phyloP scores from a whole-genome alignment of 1,140 invertebrate species.

The Tetragonula clypearis region DNA sequence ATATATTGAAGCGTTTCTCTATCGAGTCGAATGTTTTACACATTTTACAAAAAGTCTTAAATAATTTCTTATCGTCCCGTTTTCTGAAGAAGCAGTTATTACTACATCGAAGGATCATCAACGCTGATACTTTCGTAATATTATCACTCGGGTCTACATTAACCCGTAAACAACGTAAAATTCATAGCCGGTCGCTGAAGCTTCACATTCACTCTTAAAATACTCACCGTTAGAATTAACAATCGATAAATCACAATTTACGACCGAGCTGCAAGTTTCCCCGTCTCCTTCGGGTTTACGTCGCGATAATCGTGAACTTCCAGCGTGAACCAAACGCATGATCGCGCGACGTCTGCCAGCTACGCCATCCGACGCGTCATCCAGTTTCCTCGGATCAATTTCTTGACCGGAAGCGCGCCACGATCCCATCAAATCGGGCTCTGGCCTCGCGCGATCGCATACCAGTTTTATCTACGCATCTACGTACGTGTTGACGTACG shows the following conservation, averaged over 20 bases:
- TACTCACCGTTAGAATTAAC: not conserved
- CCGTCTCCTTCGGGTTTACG: not conserved
- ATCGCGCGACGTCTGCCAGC: not conserved
- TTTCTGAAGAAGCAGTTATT: not conserved
- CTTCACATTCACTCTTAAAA: not conserved
- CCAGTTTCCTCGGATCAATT: constrained; percentile 21
- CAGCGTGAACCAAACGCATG: not conserved
- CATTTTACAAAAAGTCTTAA: not conserved
- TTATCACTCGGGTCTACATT: not conserved
- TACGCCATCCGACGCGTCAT: not conserved
- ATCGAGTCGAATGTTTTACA: too few species aligned
- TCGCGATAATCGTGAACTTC: not conserved
- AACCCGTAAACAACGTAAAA: not conserved
- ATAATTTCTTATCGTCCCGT: not conserved
- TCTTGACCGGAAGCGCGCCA: constrained; percentile 26
- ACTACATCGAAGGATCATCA: not conserved
- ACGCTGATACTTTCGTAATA: not conserved
- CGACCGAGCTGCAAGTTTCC: not conserved
- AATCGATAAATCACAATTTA: not conserved
- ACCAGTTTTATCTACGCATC: constrained; percentile 63
- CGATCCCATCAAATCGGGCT: not conserved
- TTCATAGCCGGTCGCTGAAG: not conserved
- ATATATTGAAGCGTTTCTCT: not conserved
- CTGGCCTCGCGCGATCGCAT: constrained; percentile 34
- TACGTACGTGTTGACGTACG: constrained; percentile 50